A percentile compares a stretch with the other conserved stretches of the same genome.
phyloP scores from a whole-genome alignment of 1,140 invertebrate genomes.

The Arion vulgaris region DNA sequence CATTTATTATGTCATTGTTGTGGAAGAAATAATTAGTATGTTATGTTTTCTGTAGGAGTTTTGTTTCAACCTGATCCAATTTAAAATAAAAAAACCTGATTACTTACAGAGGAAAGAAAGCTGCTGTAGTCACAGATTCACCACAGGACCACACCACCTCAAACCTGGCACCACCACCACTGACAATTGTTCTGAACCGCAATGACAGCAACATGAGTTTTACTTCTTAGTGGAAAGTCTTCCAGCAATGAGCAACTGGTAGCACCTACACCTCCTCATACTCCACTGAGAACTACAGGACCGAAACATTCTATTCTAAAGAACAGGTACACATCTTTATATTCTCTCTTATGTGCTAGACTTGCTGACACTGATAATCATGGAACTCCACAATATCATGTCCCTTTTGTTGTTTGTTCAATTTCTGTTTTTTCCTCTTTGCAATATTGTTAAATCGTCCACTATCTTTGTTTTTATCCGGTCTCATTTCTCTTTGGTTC shows the following conservation, averaged over 20 bases:
- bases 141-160: slow-evolving; percentile 46
- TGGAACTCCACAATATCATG: no score
- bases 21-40: no score
- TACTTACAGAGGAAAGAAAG: slow-evolving; percentile 22
- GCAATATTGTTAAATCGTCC: no score
- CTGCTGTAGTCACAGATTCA: slow-evolving; percentile 37
- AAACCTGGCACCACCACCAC: slow-evolving; percentile 40
- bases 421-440: no score
- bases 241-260: slow-evolving; percentile 58
- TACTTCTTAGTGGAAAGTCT: slow-evolving; percentile 73
- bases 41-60: no score
- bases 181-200: slow-evolving; percentile 76
- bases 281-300: slow-evolving; percentile 51
- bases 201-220: slow-evolving; percentile 80
- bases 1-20: no score
- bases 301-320: slow-evolving; percentile 60
- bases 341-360: no score
- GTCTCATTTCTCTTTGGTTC: no score
- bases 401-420: no score
- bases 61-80: no score
- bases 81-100: not conserved
- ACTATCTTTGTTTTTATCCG: no score
- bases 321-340: slow-evolving; percentile 56
- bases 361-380: no score
- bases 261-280: slow-evolving; percentile 57